Evolutionary conservation across 2,888 invertebrate species (phyloP), one percentile per base, ranked within the genome.

Genomic region (Mythimna loreyi): DNA sequence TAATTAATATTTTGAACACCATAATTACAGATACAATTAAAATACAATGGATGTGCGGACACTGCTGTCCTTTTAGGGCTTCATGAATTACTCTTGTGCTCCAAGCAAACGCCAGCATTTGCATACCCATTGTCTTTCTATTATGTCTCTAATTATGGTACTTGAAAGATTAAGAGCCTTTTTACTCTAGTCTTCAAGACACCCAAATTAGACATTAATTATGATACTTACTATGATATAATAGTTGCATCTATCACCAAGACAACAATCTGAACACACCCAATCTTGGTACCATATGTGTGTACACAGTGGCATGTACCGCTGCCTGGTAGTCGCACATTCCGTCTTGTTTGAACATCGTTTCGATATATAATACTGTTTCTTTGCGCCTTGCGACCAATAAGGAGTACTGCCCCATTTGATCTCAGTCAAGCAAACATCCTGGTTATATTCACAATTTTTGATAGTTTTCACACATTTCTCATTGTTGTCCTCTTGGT

Each of bases 331-430:
- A 72, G 96, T 96, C 30, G 98, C 97, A 90, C 99, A 99, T 78
- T 97, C 97, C 0, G 97, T 97, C 90, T 97, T 97, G 0, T 97
- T 97, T 16, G 98, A 97, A 95, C 99, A 99, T 59, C 97, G 96
- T 91, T 99, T 99, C 0, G 98, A 98, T 55, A 99, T 97, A 87
- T 98, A 99, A 92, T 98, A 98, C 87, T 99, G 99, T 88, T 99
- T 99, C 67, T 98, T 97, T 0, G 99, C 98, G 30, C 99, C 98
- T 88, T 98, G 98, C 0, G 98, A 98, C 98, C 99, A 99, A 90
- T 99, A 99, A 0, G 99, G 99, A n/a, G 98, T 98, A 96, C 98
- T 98, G 87, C 99, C 99, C 99, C 99, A 99, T 92, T 97, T 97
- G 36, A 99, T 98, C 92, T 98, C 98, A 0, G 99, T 97, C 78